These are phyloP conservation scores for Scalopus aquaticus DNA, from an alignment of 2,113 vertebrate species.

Conservation along the genomic window DNA sequence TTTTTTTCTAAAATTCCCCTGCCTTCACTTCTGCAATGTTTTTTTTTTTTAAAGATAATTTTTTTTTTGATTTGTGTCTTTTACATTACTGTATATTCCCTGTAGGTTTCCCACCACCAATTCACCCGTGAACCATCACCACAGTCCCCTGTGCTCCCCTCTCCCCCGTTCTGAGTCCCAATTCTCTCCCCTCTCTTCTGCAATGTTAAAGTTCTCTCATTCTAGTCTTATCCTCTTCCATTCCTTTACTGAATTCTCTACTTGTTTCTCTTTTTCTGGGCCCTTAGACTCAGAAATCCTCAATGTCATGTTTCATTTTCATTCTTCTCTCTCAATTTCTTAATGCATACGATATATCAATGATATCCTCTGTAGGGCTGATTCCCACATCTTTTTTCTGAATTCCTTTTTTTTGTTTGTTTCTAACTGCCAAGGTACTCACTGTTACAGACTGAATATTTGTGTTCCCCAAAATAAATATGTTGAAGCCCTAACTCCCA, in stretches of 20 bases:
- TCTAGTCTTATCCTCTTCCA: background rate
- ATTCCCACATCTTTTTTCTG: background rate
- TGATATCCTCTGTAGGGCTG: background rate
- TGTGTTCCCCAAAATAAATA: no score
- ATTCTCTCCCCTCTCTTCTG: background rate
- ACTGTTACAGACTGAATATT: background rate
- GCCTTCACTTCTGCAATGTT: background rate
- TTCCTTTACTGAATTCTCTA: background rate
- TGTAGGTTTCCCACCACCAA: no score
- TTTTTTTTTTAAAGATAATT: no score
- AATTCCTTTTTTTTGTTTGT: background rate
- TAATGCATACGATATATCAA: background rate
- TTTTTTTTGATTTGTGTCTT: no score
- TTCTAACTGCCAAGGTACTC: background rate
- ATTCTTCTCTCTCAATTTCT: background rate
- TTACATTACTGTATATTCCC: no score
- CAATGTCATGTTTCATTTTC: background rate
- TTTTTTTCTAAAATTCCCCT: background rate
- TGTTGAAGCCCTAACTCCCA: no score
- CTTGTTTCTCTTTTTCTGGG: background rate
- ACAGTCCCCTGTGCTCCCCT: no score
- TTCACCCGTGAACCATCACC: no score
- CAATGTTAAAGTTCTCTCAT: background rate
- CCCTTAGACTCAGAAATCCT: background rate
- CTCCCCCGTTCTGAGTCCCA: no score